Percentiles rank a stretch among this genome's conserved stretches.
phyloP scores from a whole-genome alignment of 1,140 invertebrate genomes.

The Drosophila triauraria region DNA sequence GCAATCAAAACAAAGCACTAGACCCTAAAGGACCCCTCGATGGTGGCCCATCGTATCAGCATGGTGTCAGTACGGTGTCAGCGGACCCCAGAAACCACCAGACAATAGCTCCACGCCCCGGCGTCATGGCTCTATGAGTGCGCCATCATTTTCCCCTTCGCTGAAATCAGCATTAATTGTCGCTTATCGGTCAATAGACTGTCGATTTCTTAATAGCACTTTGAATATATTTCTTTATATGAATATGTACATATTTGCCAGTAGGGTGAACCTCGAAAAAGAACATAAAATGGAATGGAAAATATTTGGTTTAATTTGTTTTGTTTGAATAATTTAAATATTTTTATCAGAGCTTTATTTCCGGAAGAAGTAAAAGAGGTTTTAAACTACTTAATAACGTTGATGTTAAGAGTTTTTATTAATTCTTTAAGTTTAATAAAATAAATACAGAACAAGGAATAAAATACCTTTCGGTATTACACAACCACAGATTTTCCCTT shows the following conservation, averaged over 20 bases:
- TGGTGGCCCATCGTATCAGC: slow-evolving; percentile 3
- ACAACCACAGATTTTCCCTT: too few relatives aligned
- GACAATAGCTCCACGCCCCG: slow-evolving; percentile 30
- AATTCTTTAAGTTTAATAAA: too few relatives aligned
- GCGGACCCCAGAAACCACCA: slow-evolving; percentile 18
- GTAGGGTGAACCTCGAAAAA: neutral
- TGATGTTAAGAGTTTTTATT: too few relatives aligned
- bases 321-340: neutral
- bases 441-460: too few relatives aligned
- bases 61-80: neutral
- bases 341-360: too few relatives aligned
- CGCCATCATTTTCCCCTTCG: slow-evolving; percentile 39
- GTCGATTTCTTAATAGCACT: slow-evolving; percentile 34
- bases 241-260: neutral
- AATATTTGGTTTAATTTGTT: neutral
- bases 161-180: slow-evolving; percentile 17
- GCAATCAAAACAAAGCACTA: slow-evolving; percentile 48
- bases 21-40: slow-evolving; percentile 8
- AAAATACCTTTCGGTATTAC: too few relatives aligned
- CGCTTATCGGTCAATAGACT: slow-evolving; percentile 51
- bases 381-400: too few relatives aligned
- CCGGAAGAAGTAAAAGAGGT: too few relatives aligned
- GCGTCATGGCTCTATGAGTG: slow-evolving; percentile 36
- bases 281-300: neutral
- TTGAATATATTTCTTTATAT: slow-evolving; percentile 14